These are phyloP conservation scores for Drosophila barbarae DNA, from an alignment of 2,888 invertebrate genomes.

Conservation along the genomic window DNA sequence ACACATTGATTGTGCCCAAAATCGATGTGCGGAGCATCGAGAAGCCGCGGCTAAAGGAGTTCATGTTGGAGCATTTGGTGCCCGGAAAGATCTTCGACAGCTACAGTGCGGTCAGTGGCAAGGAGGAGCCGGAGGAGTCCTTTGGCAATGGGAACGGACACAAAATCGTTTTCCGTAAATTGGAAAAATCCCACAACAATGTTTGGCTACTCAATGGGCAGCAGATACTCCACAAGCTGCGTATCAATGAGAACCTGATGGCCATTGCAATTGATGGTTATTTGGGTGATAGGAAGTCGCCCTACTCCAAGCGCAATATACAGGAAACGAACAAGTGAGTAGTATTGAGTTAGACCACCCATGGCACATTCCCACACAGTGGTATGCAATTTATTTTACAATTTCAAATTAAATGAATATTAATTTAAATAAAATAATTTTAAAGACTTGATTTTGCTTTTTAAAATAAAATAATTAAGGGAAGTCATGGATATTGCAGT, in stretches of 20 bases:
- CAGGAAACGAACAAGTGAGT: slow-evolving; percentile 80
- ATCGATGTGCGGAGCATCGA: slow-evolving; percentile 81
- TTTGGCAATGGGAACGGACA: slow-evolving; percentile 80
- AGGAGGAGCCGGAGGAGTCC: slow-evolving; percentile 79
- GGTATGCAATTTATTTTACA: neutral
- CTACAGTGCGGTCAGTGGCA: slow-evolving; percentile 57
- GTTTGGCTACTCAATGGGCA: slow-evolving; percentile 79
- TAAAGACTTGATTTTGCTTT: neutral
- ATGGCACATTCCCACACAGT: slow-evolving; percentile 3
- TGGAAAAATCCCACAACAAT: slow-evolving; percentile 78
- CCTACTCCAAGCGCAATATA: slow-evolving; percentile 80
- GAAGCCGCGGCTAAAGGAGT: slow-evolving; percentile 81
- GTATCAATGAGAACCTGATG: slow-evolving; percentile 78
- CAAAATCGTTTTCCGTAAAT: slow-evolving; percentile 79
- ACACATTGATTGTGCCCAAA: slow-evolving; percentile 83
- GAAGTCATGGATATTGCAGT: too few species aligned
- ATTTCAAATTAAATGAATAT: neutral
- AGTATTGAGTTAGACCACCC: neutral
- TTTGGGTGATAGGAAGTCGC: slow-evolving; percentile 79
- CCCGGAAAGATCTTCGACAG: slow-evolving; percentile 81
- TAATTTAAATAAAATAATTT: neutral
- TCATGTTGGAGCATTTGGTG: slow-evolving; percentile 83
- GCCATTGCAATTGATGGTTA: slow-evolving; percentile 79
- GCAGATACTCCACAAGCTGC: slow-evolving; percentile 78
- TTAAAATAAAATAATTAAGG: neutral